These are phyloP conservation scores for Vimba vimba DNA, from an alignment of 2,113 vertebrate genomes.

Conservation along the genomic window DNA sequence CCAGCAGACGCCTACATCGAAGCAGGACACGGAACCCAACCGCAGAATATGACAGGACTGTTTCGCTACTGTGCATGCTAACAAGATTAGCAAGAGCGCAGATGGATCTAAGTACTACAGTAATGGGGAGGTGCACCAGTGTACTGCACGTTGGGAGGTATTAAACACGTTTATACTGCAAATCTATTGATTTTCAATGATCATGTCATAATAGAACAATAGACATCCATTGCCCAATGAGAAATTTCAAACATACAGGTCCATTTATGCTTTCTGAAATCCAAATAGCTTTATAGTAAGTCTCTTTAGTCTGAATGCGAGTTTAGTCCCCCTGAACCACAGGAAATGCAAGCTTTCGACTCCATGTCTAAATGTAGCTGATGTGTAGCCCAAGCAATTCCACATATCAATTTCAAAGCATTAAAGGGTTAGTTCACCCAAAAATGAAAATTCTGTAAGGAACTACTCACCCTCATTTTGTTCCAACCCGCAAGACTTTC, in stretches of 20 bases:
- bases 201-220: background rate
- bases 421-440: too few relatives aligned
- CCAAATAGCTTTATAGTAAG: background rate
- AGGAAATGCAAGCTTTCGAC: background rate
- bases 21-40: background rate
- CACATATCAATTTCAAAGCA: background rate
- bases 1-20: background rate
- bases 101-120: background rate
- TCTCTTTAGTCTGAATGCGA: background rate
- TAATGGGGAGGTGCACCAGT: background rate
- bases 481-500: too few relatives aligned
- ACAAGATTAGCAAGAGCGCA: background rate
- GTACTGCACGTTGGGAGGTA: background rate
- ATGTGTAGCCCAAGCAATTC: background rate
- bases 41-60: background rate
- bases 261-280: background rate
- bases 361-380: background rate
- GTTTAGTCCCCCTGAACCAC: background rate
- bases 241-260: background rate
- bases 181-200: background rate
- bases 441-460: too few relatives aligned
- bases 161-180: background rate
- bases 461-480: too few relatives aligned
- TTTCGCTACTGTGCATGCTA: constrained; percentile 1
- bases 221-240: background rate